Evolutionary conservation across 2,888 invertebrate species (phyloP).

Genomic region (Polydrusus pterygomalis): DNA sequence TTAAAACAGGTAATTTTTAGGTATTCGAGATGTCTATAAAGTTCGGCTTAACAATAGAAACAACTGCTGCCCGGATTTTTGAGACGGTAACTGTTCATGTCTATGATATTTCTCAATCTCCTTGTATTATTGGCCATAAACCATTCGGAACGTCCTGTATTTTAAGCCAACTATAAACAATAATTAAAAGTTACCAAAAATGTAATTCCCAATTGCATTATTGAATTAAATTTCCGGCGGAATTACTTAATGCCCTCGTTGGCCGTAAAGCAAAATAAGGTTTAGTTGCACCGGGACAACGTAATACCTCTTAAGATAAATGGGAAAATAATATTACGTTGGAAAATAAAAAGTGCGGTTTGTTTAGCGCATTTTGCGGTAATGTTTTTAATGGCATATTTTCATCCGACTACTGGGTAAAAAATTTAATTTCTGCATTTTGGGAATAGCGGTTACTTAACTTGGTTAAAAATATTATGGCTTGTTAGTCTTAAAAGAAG

Average conservation of each 20-base stretch:
- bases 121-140: too few species aligned
- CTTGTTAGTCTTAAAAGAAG: too few species aligned
- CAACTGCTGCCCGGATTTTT: too few species aligned
- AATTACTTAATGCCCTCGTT: slow-evolving; percentile 14
- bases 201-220: slow-evolving; percentile 1
- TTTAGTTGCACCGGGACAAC: slow-evolving; percentile 1
- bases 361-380: background rate
- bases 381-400: background rate
- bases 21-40: too few species aligned
- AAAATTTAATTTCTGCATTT: background rate
- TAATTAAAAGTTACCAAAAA: background rate
- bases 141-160: too few species aligned
- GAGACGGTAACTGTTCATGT: too few species aligned
- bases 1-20: too few species aligned
- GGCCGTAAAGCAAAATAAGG: slow-evolving; percentile 15
- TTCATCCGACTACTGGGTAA: background rate
- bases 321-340: slow-evolving; percentile 11
- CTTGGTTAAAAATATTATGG: too few species aligned
- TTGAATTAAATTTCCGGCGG: slow-evolving; percentile 6
- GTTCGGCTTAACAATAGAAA: too few species aligned
- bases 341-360: background rate
- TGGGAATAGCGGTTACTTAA: background rate
- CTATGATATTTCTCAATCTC: too few species aligned
- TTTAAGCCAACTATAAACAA: too few species aligned
- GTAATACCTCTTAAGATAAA: slow-evolving; percentile 16